These are phyloP conservation scores for Zosterops borbonicus DNA, from an alignment of 2,113 vertebrate genomes.

Conservation along the genomic window DNA sequence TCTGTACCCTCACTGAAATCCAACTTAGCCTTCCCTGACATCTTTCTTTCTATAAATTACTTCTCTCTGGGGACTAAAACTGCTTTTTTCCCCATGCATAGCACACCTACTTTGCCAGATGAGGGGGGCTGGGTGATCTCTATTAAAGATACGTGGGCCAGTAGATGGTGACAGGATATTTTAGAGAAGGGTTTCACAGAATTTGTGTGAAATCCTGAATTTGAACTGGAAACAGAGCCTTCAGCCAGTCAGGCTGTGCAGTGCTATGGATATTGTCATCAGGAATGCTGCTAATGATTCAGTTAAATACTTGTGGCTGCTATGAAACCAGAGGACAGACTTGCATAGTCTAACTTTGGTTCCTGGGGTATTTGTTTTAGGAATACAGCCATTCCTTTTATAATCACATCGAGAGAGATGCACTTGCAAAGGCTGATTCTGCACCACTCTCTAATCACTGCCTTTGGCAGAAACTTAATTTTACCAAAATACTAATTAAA, in stretches of 20 bases:
- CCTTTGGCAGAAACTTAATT: not conserved
- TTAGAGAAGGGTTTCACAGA: not conserved
- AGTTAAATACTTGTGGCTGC: not conserved
- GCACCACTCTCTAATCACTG: not conserved
- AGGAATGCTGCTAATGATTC: not conserved
- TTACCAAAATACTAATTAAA: not conserved
- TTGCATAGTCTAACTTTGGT: not conserved
- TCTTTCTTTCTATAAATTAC: not conserved
- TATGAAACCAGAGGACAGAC: not conserved
- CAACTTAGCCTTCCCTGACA: not conserved
- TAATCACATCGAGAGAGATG: not conserved
- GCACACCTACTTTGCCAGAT: not conserved
- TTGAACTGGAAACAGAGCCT: not conserved
- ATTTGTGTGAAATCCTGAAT: not conserved
- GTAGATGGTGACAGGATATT: not conserved
- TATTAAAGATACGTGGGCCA: not conserved
- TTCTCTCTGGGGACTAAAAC: not conserved
- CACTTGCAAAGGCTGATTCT: not conserved
- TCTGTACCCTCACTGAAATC: not conserved
- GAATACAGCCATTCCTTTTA: not conserved
- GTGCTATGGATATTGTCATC: not conserved
- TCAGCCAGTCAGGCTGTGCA: not conserved
- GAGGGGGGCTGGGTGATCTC: not conserved
- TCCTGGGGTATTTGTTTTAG: not conserved
- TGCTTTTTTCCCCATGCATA: not conserved